These are phyloP conservation scores for Drosophila atroscutellata DNA, from an alignment of 2,888 invertebrate species.

Conservation along the genomic window DNA sequence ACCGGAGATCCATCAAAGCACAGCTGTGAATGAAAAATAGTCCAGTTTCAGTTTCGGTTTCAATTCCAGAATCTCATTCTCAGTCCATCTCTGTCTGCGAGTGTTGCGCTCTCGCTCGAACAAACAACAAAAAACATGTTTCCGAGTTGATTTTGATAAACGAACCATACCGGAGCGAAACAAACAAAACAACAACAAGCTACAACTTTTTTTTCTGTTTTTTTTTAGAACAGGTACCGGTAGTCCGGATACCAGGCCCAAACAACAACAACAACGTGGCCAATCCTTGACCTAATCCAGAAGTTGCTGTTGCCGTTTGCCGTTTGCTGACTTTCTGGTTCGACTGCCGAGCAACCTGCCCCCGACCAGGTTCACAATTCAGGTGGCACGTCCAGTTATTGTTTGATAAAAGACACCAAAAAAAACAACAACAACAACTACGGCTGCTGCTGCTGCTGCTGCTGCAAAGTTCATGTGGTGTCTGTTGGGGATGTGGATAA, in stretches of 20 bases:
- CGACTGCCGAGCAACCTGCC: slow-evolving; percentile 51
- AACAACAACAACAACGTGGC: slow-evolving; percentile 60
- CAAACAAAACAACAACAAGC: slow-evolving; percentile 50
- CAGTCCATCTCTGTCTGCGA: neutral
- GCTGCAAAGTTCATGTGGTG: slow-evolving; percentile 37
- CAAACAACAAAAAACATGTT: slow-evolving; percentile 44
- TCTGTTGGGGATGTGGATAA: slow-evolving; percentile 76
- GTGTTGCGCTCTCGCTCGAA: neutral
- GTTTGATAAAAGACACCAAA: slow-evolving; percentile 63
- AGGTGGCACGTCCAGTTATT: slow-evolving; percentile 68
- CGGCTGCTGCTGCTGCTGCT: slow-evolving; percentile 38
- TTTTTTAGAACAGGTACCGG: slow-evolving; percentile 82
- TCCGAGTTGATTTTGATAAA: slow-evolving; percentile 33
- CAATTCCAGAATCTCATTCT: slow-evolving; percentile 39
- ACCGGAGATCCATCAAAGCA: slow-evolving; percentile 20
- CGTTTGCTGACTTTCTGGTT: slow-evolving; percentile 75
- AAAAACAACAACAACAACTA: slow-evolving; percentile 15
- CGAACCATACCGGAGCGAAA: slow-evolving; percentile 43
- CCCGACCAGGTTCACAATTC: slow-evolving; percentile 67
- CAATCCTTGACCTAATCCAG: slow-evolving; percentile 84
- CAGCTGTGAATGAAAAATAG: slow-evolving; percentile 40
- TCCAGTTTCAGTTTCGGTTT: slow-evolving; percentile 43
- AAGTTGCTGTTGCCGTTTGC: slow-evolving; percentile 57
- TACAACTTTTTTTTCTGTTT: slow-evolving; percentile 51
- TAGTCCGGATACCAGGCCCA: slow-evolving; percentile 49